Conservation (phyloP, 2,113 vertebrate species). For the Oreochromis niloticus region DNA sequence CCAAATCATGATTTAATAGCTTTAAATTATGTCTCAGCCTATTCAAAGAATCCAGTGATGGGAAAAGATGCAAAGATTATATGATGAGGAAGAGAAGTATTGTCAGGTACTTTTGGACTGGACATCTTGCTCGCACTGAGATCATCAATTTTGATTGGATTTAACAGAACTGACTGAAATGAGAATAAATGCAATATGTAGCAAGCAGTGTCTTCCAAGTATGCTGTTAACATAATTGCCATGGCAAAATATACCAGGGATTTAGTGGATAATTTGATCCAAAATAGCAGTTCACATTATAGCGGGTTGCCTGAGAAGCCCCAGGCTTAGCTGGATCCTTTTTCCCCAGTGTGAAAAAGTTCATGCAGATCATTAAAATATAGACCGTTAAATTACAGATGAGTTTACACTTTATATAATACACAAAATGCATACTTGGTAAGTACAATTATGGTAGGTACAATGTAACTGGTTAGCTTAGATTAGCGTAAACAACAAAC, state of each 20-base stretch:
- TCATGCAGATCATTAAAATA: not conserved
- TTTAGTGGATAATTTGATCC: not conserved
- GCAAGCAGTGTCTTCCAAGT: not conserved
- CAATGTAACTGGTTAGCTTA: not conserved
- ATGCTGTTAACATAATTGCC: constrained; percentile 5
- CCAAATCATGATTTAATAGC: constrained; percentile 24
- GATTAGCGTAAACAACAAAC: not conserved
- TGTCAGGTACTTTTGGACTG: not conserved
- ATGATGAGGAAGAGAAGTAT: not conserved
- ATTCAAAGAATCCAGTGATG: not conserved
- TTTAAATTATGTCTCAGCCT: constrained; percentile 7
- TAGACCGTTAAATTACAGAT: not conserved
- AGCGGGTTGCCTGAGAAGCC: not conserved
- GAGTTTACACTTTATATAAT: not conserved
- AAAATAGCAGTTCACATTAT: not conserved
- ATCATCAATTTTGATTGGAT: constrained; percentile 16
- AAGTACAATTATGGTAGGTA: not conserved
- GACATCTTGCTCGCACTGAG: not conserved
- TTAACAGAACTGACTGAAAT: not conserved
- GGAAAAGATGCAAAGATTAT: not conserved
- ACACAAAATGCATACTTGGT: not conserved
- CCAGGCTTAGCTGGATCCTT: not conserved
- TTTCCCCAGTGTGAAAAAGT: not conserved
- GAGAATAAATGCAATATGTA: not conserved
- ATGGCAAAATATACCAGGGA: not conserved